Evolutionary conservation across 2,797 vertebrate genomes (phyloP).

Genomic region (Poecile montanus): DNA sequence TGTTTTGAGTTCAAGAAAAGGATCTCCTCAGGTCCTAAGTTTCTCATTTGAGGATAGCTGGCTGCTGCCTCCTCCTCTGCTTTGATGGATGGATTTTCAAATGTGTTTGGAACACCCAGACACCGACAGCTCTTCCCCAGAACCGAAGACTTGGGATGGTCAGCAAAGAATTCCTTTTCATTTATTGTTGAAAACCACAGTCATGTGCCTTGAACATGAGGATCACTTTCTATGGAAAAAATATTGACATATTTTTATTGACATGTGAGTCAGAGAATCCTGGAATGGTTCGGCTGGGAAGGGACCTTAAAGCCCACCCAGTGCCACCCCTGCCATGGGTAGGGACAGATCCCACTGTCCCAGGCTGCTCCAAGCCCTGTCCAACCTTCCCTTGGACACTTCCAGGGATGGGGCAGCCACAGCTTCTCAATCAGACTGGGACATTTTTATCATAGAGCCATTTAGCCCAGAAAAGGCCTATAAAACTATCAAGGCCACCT

Average conservation of each 20-base stretch:
- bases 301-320: neutral
- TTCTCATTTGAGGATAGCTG: neutral
- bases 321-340: neutral
- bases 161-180: neutral
- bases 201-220: rapidly evolving
- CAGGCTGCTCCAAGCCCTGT: neutral
- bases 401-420: neutral
- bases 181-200: neutral
- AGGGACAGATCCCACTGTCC: neutral
- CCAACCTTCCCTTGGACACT: rapidly evolving
- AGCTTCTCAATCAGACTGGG: neutral
- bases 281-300: neutral
- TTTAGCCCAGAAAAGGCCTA: neutral
- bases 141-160: neutral
- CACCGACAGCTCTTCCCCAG: neutral
- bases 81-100: neutral
- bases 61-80: neutral
- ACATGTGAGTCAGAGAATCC: neutral
- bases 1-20: neutral
- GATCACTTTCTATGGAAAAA: neutral
- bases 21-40: neutral
- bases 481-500: neutral
- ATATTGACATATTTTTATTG: too few species aligned
- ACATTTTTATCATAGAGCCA: neutral
- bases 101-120: neutral